These are phyloP conservation scores for Willisornis vidua DNA, from an alignment of 2,113 vertebrate species.

Conservation along the genomic window DNA sequence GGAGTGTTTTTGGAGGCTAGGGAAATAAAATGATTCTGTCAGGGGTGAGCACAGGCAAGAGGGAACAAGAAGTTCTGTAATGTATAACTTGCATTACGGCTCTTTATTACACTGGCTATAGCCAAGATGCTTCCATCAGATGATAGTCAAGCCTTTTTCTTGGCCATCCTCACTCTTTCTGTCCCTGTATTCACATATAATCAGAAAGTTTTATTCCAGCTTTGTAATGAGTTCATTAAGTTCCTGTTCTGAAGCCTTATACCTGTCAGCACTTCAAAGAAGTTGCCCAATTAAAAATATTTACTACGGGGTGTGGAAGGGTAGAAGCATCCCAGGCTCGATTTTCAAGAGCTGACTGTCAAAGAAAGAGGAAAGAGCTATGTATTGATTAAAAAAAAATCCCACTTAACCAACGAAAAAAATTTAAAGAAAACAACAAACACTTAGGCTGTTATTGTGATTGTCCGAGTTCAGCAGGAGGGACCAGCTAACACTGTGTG, in stretches of 20 bases:
- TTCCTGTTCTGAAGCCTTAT: background rate
- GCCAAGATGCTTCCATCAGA: background rate
- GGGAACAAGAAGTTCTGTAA: conserved; percentile 10
- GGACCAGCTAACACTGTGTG: too few relatives aligned
- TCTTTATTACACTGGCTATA: background rate
- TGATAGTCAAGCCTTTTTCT: conserved; percentile 23
- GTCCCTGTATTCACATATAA: background rate
- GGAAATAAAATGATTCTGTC: conserved; percentile 32
- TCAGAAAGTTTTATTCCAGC: conserved; percentile 3
- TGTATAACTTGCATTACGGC: background rate
- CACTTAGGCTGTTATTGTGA: background rate
- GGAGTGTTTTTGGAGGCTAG: conserved; percentile 41
- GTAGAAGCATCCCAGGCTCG: background rate
- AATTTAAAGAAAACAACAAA: too few relatives aligned
- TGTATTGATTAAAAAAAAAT: background rate
- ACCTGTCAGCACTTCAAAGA: background rate
- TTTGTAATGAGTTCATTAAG: conserved; percentile 23
- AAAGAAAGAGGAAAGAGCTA: background rate
- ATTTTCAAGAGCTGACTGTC: background rate
- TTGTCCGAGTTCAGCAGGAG: too few relatives aligned
- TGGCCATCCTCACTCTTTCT: background rate
- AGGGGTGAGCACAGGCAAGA: background rate
- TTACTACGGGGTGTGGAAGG: background rate
- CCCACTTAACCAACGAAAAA: background rate
- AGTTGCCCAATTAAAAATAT: background rate